Evolutionary conservation across 2,113 vertebrate genomes (phyloP).

Genomic region (Rhombomys opimus): DNA sequence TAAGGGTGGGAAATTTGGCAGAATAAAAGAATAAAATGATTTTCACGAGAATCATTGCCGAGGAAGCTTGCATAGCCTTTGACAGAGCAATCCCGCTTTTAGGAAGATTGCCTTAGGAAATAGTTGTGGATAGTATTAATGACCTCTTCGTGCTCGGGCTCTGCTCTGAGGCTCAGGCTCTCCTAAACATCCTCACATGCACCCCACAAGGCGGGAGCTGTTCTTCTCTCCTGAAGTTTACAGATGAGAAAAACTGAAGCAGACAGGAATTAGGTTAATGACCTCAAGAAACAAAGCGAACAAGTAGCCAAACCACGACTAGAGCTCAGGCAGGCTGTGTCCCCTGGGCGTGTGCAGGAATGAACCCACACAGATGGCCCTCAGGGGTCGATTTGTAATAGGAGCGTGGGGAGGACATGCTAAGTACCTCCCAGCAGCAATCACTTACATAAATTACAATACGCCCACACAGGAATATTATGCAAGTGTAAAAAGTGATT

Average conservation of each 20-base stretch:
- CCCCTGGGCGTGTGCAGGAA: neutral
- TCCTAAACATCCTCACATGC: neutral
- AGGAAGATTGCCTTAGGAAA: conserved; percentile 69
- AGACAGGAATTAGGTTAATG: conserved; percentile 23
- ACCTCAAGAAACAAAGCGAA: conserved; percentile 43
- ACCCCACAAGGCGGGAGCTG: neutral
- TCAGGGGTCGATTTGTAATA: neutral
- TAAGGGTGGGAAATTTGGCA: conserved; percentile 56
- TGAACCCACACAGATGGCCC: neutral
- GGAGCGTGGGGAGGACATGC: neutral
- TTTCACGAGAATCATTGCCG: neutral
- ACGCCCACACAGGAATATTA: neutral
- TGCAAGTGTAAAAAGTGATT: conserved; percentile 60
- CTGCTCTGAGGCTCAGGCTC: too few species aligned
- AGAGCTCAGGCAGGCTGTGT: neutral
- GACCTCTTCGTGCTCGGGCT: conserved; percentile 25
- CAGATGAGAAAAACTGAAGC: neutral
- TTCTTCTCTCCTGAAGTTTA: conserved; percentile 24
- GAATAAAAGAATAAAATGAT: neutral
- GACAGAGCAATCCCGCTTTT: conserved; percentile 68
- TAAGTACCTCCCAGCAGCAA: neutral
- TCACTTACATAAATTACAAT: conserved; percentile 4
- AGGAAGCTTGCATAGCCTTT: conserved; percentile 39
- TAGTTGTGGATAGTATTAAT: conserved; percentile 42
- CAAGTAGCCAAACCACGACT: conserved; percentile 2